Conservation (phyloP, 2,888 invertebrate species). For the Amphipoea lucens region DNA sequence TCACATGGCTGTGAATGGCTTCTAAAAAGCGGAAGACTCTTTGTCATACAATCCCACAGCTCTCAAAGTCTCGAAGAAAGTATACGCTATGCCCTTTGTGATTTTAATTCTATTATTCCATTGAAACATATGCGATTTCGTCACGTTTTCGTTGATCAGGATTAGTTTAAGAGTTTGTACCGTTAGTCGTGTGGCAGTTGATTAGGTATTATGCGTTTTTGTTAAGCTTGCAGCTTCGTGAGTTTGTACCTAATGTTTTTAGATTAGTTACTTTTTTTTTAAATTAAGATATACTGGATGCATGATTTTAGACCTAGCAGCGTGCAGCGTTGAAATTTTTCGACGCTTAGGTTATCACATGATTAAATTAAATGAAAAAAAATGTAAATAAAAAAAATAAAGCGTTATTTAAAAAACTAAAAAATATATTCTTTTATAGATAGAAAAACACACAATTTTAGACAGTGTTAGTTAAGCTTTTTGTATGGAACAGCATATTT, state of each 20-base stretch:
- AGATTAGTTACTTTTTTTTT: background rate
- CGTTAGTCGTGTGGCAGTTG: background rate
- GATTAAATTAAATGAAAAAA: no score
- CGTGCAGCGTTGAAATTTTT: no score
- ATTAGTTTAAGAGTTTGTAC: constrained; percentile 25
- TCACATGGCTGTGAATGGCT: constrained; percentile 83
- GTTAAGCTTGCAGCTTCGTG: background rate
- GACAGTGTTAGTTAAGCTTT: background rate
- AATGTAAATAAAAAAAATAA: no score
- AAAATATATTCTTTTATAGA: no score
- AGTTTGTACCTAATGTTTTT: background rate
- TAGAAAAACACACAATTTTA: no score
- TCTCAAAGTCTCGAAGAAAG: constrained; percentile 83
- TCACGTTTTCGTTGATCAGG: constrained; percentile 44
- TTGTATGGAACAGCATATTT: background rate
- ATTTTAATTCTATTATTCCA: constrained; percentile 54
- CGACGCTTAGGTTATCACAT: no score
- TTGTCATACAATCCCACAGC: constrained; percentile 83
- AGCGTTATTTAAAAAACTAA: no score
- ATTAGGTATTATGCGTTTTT: background rate
- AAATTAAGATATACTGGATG: background rate
- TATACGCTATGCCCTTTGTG: constrained; percentile 67
- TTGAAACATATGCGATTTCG: constrained; percentile 46
- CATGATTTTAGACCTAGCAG: background rate
- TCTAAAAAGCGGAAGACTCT: constrained; percentile 85